Base-by-base conservation (phyloP, 1,140 invertebrate species). In the Campoletis sonorensis region DNA sequence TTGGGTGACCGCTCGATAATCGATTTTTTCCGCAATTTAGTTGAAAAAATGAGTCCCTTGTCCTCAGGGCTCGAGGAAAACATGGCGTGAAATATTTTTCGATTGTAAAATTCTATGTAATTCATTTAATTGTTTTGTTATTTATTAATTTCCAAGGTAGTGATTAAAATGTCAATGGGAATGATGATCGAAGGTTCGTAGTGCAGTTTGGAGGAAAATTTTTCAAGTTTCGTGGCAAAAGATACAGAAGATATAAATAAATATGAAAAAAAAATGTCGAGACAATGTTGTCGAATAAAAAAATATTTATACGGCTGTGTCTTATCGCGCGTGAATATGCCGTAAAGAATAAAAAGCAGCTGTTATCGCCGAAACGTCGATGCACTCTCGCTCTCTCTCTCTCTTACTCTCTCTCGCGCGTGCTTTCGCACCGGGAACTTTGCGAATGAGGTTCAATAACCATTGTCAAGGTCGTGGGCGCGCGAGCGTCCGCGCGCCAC, bases 381-480 rank as follows among this genome's bases (percentile, higher is more conserved):
- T 64, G 61, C 61, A 27, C 61, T 26, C 13, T 64, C 61, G n/a
- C 61, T 23, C 21, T 21, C 21, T 64, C 18, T 45, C 70, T 49
- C 27, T 51, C 71, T 37, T 15, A 0, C 40, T 4, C 16, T 49
- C 18, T n/a, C 49, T 5, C 2, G 40, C 40, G 40, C 40, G 40
- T 11, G 40, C 40, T 45, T 13, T 81, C 70, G 70, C 58, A 61
- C 79, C 79, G n/a, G 70, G 75, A 80, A 80, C 33, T 70, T 70
- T 16, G 30, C 67, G 67, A 61, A 40, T 54, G 71, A 76, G 30
- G 79, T 75, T 75, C 72, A 75, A 51, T 54, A 54, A 54, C 72
- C 72, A 70, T 70, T 70, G 67, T 33, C 27, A 70, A 33, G 67
- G 67, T 70, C 67, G 30, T 64, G 54, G 54, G 18, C 21, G 4